Evolutionary conservation across 2,888 invertebrate genomes (phyloP).

Genomic region (Pristionchus arcanus): DNA sequence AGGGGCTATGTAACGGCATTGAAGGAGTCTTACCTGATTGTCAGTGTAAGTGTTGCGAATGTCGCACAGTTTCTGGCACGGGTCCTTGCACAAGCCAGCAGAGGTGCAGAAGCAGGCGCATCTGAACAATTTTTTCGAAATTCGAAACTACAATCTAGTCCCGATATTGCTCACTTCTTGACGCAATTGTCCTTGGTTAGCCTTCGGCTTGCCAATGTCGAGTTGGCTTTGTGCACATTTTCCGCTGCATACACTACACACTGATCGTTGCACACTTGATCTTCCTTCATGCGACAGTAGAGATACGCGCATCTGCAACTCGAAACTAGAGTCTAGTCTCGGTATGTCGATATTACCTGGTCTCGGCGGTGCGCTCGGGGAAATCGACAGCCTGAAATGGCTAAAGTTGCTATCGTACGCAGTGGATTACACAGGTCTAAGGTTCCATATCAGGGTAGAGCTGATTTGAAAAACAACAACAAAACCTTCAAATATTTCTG

Average conservation of each 20-base stretch:
- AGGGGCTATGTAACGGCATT: no score
- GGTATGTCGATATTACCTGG: no score
- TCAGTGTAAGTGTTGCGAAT: background rate
- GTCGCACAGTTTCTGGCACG: background rate
- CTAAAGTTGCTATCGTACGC: no score
- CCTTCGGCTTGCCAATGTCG: background rate
- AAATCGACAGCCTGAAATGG: no score
- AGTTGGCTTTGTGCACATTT: background rate
- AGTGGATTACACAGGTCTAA: no score
- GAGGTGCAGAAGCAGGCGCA: background rate
- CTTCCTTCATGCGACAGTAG: background rate
- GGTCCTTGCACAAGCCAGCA: background rate
- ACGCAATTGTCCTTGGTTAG: background rate
- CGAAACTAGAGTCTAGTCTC: no score
- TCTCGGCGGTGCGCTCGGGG: no score
- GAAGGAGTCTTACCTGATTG: no score
- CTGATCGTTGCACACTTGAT: background rate
- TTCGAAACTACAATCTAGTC: background rate
- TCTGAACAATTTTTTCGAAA: background rate
- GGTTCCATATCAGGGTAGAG: no score
- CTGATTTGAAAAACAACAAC: no score
- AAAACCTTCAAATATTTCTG: no score
- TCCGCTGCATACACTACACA: background rate
- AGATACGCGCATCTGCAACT: background rate
- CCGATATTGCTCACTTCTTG: background rate